phyloP scores from a whole-genome alignment of 1,140 invertebrate genomes.

The Drosophila parabipectinata region DNA sequence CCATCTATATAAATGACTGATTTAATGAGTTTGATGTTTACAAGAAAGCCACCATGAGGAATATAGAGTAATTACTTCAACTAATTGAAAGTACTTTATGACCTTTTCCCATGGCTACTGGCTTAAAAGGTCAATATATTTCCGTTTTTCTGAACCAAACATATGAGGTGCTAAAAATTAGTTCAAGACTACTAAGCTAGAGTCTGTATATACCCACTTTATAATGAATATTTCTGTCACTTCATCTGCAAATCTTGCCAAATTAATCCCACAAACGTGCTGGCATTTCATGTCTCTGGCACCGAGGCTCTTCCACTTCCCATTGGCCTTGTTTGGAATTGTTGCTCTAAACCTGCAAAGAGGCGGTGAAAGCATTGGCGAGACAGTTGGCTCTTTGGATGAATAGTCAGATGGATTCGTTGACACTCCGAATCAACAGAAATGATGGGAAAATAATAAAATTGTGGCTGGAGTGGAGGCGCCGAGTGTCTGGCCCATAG shows the following conservation, averaged over 20 bases:
- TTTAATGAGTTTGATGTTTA: slow-evolving; percentile 19
- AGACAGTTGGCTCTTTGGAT: slow-evolving; percentile 34
- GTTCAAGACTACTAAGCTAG: neutral
- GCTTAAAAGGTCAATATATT: slow-evolving; percentile 2
- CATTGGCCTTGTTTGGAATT: neutral
- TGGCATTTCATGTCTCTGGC: neutral
- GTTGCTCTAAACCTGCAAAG: slow-evolving; percentile 13
- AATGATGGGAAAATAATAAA: slow-evolving; percentile 28
- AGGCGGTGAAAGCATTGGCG: slow-evolving; percentile 36
- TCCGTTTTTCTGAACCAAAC: too few species aligned
- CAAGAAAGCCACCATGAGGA: neutral
- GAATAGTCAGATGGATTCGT: slow-evolving; percentile 15
- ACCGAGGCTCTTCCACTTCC: neutral
- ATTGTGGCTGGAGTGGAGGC: slow-evolving; percentile 34
- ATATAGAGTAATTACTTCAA: slow-evolving; percentile 21
- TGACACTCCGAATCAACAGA: slow-evolving; percentile 29
- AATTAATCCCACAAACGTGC: slow-evolving; percentile 20
- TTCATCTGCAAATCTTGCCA: slow-evolving; percentile 1
- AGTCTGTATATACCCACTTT: neutral
- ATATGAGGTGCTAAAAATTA: too few species aligned
- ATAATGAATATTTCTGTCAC: neutral
- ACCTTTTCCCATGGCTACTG: neutral
- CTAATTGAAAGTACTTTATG: slow-evolving; percentile 42
- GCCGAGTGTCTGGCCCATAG: slow-evolving; percentile 44
- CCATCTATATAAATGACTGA: slow-evolving; percentile 12